Evolutionary conservation across 2,888 invertebrate genomes (phyloP), one percentile per base, ranked within the genome.

Genomic region (Tryphoninae sp.): DNA sequence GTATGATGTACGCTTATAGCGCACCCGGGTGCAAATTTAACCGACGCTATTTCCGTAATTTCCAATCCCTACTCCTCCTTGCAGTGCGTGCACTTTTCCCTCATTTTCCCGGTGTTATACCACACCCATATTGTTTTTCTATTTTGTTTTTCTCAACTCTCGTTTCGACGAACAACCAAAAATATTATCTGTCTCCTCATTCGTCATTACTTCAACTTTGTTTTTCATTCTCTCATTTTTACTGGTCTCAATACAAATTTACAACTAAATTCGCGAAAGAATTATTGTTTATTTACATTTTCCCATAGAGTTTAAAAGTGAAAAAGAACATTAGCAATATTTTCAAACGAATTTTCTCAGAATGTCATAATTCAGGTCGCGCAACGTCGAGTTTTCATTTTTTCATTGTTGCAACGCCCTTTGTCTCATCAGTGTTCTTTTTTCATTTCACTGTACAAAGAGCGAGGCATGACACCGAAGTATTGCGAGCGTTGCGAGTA

Each of bases 1-100:
- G 85, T 86, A 87, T 87, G 87, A 87, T 85, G 86, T 84, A 86
- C 85, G 84, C 83, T 87, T 86, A 88, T 89, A 89, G 86, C 87
- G 81, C 83, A 85, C 76, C 62, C 84, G 79, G 82, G 81, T 82
- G 86, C 87, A 87, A 88, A 89, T 88, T 89, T 89, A 89, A 87
- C 86, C 88, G 49, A 78, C 77, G 85, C 85, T 88, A 88, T 88
- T 88, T 87, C 85, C 82, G 86, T 83, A 64, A 42, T 65, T 72
- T 49, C 77, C 84, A 84, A 84, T 79, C 82, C 67, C 49, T 11
- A 64, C 58, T 55, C 65, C 42, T 26, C 62, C 23, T 45, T 45
- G n/a, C 64, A 45, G 33, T 42, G 51, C 33, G 67, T 86, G 84
- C 81, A 82, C 82, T 87, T 87, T 84, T 85, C 77, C 22, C 51